These are phyloP conservation scores for Furnarius figulus DNA, from an alignment of 2,113 vertebrate genomes.

Conservation along the genomic window DNA sequence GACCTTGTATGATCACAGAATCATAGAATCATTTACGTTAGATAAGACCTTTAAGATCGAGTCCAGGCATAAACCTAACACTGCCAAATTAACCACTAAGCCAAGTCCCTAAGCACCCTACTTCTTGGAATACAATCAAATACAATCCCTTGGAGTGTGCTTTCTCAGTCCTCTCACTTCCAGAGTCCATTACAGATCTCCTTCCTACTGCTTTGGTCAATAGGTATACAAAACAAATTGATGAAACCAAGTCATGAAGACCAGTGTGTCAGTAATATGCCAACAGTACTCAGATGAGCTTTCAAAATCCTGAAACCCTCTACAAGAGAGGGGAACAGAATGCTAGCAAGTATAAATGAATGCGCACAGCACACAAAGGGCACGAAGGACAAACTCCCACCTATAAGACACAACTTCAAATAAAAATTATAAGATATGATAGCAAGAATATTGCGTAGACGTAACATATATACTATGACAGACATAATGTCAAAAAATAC, in stretches of 20 bases:
- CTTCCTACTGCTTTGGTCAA: neutral
- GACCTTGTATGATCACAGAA: neutral
- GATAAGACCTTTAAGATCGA: neutral
- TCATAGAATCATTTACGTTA: neutral
- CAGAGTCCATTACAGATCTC: neutral
- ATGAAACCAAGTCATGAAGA: neutral
- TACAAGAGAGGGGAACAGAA: neutral
- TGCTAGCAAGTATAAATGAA: neutral
- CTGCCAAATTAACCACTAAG: neutral
- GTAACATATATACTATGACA: neutral
- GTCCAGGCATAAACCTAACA: neutral
- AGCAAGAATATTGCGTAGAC: neutral
- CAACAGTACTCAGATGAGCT: neutral
- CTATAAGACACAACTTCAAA: neutral
- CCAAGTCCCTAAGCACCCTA: neutral
- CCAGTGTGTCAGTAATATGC: neutral
- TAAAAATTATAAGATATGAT: neutral
- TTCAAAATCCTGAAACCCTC: neutral
- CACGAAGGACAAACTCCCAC: neutral
- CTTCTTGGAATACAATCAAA: neutral
- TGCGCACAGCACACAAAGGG: neutral
- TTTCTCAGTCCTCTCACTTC: neutral
- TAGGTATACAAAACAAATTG: neutral
- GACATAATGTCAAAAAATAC: neutral
- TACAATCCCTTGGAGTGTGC: rapidly evolving